Conservation (phyloP, 92 coral and sea anemone species). For the Porites divaricata region DNA sequence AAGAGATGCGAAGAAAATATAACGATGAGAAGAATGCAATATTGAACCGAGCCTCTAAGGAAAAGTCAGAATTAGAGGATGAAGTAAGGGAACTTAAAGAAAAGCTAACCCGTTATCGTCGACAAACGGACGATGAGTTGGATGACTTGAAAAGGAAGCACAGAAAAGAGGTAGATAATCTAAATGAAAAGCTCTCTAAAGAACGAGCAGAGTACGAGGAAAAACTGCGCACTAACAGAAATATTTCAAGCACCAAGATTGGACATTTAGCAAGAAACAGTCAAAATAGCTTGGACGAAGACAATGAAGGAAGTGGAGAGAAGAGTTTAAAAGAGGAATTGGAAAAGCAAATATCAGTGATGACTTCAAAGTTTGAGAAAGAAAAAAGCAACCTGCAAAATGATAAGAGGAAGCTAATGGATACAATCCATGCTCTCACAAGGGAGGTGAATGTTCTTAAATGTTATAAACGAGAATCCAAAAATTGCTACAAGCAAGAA, state of each 20-base stretch:
- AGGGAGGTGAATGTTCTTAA: slow-evolving; percentile 68
- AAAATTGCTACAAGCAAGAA: slow-evolving; percentile 57
- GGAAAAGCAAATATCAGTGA: slow-evolving; percentile 48
- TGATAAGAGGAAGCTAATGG: slow-evolving; percentile 56
- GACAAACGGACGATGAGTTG: slow-evolving; percentile 29
- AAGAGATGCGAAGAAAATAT: slow-evolving; percentile 51
- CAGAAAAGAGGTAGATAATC: slow-evolving; percentile 43
- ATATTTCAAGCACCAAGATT: background rate
- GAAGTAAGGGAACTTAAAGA: slow-evolving; percentile 38
- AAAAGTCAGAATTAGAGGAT: slow-evolving; percentile 69
- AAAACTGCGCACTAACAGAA: slow-evolving; percentile 6
- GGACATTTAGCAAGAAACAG: background rate
- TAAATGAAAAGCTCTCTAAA: slow-evolving; percentile 56
- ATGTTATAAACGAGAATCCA: slow-evolving; percentile 63
- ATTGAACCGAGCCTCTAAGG: slow-evolving; percentile 59
- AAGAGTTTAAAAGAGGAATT: slow-evolving; percentile 9
- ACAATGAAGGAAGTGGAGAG: background rate
- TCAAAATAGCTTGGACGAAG: background rate
- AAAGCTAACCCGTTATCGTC: slow-evolving; percentile 55
- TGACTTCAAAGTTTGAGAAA: slow-evolving; percentile 23
- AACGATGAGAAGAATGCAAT: slow-evolving; percentile 49
- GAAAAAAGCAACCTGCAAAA: slow-evolving; percentile 37
- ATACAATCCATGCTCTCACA: slow-evolving; percentile 66
- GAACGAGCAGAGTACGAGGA: slow-evolving; percentile 62
- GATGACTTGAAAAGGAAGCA: slow-evolving; percentile 54